Evolutionary conservation across 2,797 vertebrate species (phyloP).

Genomic region (Coendou prehensilis): DNA sequence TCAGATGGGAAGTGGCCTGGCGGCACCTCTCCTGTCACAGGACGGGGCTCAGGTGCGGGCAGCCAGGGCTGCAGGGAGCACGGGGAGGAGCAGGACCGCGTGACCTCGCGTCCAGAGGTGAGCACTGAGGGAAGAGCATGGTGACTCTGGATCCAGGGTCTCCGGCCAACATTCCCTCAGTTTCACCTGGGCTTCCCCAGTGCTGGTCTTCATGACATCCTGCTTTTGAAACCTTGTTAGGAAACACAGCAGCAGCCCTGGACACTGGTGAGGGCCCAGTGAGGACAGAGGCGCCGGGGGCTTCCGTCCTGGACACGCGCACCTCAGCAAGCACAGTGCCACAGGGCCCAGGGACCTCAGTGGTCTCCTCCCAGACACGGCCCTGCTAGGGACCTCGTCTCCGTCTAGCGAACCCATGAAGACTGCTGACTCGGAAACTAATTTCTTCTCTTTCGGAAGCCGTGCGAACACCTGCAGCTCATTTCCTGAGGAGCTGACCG

Average conservation of each 20-base stretch:
- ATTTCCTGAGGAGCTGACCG: neutral
- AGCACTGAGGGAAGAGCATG: neutral
- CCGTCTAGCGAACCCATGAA: too few species aligned
- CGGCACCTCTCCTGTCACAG: neutral
- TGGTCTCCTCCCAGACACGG: neutral
- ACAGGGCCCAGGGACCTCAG: fast-evolving
- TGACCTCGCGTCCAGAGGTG: neutral
- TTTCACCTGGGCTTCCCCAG: neutral
- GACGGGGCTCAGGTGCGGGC: neutral
- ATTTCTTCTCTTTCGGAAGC: neutral
- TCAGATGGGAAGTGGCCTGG: neutral
- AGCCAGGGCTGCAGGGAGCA: neutral
- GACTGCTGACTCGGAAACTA: neutral
- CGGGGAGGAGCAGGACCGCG: neutral
- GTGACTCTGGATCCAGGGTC: neutral
- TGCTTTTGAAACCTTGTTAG: neutral
- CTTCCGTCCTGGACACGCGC: neutral
- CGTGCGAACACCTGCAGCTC: neutral
- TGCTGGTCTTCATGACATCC: neutral
- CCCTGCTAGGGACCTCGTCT: neutral
- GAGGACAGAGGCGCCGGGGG: neutral
- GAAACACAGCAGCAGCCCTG: neutral
- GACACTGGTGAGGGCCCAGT: neutral
- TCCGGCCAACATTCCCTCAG: neutral
- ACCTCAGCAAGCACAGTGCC: neutral